Evolutionary conservation across 2,888 invertebrate genomes (phyloP).

Genomic region (Nephrotoma flavescens): DNA sequence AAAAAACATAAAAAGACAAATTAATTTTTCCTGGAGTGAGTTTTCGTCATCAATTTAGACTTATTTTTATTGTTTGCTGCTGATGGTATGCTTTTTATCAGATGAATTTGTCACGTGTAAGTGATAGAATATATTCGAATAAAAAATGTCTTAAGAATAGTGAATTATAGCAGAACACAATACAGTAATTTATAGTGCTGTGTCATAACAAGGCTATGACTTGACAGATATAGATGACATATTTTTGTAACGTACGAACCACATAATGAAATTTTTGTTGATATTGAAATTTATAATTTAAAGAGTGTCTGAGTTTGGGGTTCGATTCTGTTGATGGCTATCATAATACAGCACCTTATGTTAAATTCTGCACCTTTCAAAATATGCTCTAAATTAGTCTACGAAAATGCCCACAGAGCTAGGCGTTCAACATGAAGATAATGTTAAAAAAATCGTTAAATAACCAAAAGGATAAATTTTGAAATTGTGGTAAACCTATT

Average conservation of each 20-base stretch:
- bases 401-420: no score
- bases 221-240: background rate
- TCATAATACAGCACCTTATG: no score
- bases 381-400: no score
- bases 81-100: background rate
- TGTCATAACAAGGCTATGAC: background rate
- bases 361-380: no score
- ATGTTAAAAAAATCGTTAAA: no score
- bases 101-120: background rate
- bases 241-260: background rate
- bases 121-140: background rate
- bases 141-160: background rate
- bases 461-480: no score
- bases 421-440: no score
- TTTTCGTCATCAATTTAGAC: background rate
- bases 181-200: background rate
- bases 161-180: background rate
- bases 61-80: background rate
- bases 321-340: no score
- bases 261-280: no score
- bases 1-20: background rate
- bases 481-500: no score
- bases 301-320: no score
- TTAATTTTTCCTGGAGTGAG: background rate
- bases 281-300: no score